Percentiles rank a stretch among this genome's conserved stretches.
Evolutionary conservation across 2,797 vertebrate species (phyloP).

Genomic region (Artibeus lituratus): DNA sequence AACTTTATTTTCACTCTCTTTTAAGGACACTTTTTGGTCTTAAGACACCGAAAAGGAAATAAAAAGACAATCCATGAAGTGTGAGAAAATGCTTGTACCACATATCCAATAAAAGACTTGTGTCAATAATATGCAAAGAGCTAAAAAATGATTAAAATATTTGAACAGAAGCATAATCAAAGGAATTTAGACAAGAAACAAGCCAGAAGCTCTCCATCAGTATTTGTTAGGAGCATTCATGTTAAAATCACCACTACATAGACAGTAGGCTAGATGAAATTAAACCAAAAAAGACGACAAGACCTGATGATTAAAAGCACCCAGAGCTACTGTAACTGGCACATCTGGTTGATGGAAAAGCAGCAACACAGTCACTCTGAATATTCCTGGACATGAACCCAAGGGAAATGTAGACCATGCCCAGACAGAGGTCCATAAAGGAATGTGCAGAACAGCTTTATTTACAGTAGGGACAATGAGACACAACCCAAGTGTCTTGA

Average conservation of each 20-base stretch:
- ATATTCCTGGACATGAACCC: neutral
- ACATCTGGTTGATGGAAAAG: rapidly evolving
- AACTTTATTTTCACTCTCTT: neutral
- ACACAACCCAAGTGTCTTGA: neutral
- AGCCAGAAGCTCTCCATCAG: neutral
- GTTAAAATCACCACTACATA: neutral
- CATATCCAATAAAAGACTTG: neutral
- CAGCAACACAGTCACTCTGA: neutral
- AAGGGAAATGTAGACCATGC: neutral
- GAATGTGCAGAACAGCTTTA: neutral
- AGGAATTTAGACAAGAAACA: neutral
- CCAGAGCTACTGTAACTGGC: neutral
- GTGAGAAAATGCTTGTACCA: neutral
- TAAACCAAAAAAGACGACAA: neutral
- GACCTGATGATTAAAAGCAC: neutral
- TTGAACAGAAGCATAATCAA: neutral
- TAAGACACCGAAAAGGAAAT: neutral
- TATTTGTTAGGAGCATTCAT: neutral
- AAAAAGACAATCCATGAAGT: neutral
- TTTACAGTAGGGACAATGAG: neutral
- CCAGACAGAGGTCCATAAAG: neutral
- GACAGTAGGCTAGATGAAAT: neutral
- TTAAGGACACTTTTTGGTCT: neutral
- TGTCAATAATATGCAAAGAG: neutral
- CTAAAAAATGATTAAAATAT: neutral